These are phyloP conservation scores for Calcarius ornatus DNA, from an alignment of 2,113 vertebrate species.

Conservation along the genomic window DNA sequence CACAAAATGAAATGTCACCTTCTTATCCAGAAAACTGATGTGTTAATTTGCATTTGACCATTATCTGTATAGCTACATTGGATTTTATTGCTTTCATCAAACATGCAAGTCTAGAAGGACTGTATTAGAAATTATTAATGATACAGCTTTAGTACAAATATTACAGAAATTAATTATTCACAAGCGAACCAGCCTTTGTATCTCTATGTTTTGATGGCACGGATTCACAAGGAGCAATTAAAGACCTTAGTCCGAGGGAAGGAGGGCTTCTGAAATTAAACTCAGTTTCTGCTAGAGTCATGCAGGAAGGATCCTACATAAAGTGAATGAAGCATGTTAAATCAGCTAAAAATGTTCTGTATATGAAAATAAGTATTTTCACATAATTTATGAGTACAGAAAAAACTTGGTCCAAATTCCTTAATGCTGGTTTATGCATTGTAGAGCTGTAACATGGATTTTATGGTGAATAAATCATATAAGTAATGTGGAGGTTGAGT, in stretches of 20 bases:
- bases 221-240: neutral
- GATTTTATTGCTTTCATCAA: neutral
- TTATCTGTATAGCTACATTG: neutral
- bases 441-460: neutral
- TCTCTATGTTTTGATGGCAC: neutral
- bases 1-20: neutral
- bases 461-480: constrained; percentile 1
- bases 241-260: neutral
- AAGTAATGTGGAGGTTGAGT: neutral
- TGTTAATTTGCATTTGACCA: neutral
- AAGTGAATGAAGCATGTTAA: neutral
- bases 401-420: neutral
- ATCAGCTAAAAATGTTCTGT: constrained; percentile 10
- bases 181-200: neutral
- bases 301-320: neutral
- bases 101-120: neutral
- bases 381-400: neutral
- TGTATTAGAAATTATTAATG: constrained; percentile 8
- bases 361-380: neutral
- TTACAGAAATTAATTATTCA: constrained; percentile 27
- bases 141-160: neutral
- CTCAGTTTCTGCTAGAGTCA: neutral
- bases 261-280: neutral
- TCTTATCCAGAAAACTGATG: neutral
- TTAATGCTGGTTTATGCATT: neutral